Percentiles rank a stretch among this genome's conserved stretches.
These are phyloP conservation scores for Ylistrum balloti DNA, from an alignment of 1,140 invertebrate species.

Conservation along the genomic window DNA sequence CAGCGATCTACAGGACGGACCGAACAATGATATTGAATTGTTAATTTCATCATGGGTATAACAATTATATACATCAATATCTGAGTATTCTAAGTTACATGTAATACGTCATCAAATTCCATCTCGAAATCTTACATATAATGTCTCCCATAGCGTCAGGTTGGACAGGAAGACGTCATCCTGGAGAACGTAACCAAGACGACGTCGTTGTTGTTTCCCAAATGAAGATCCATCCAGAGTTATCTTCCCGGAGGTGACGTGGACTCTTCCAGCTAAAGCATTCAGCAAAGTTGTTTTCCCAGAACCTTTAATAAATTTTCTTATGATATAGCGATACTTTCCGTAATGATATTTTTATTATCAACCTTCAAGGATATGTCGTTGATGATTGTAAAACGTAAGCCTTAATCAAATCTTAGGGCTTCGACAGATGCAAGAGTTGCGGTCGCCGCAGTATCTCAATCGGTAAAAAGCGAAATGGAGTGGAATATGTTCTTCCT, in stretches of 20 bases:
- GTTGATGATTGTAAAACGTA: too few relatives aligned
- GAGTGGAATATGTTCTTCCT: too few relatives aligned
- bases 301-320: constrained; percentile 84
- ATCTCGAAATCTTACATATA: constrained; percentile 85
- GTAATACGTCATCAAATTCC: not conserved
- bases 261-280: constrained; percentile 86
- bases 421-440: too few relatives aligned
- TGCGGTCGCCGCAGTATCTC: too few relatives aligned
- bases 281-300: constrained; percentile 93
- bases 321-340: too few relatives aligned
- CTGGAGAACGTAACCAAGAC: constrained; percentile 92
- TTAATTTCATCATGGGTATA: not conserved
- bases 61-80: not conserved
- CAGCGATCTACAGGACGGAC: too few relatives aligned
- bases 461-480: too few relatives aligned
- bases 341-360: too few relatives aligned
- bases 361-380: too few relatives aligned
- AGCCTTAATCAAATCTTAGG: too few relatives aligned
- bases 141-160: constrained; percentile 90
- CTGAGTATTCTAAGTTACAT: too few relatives aligned
- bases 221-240: constrained; percentile 89
- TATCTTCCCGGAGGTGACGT: constrained; percentile 88
- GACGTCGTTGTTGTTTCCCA: constrained; percentile 89
- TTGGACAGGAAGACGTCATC: constrained; percentile 93
- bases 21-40: too few relatives aligned